Base-by-base conservation (phyloP, 2,113 vertebrate genomes). In the Cynopterus brachyotis region DNA sequence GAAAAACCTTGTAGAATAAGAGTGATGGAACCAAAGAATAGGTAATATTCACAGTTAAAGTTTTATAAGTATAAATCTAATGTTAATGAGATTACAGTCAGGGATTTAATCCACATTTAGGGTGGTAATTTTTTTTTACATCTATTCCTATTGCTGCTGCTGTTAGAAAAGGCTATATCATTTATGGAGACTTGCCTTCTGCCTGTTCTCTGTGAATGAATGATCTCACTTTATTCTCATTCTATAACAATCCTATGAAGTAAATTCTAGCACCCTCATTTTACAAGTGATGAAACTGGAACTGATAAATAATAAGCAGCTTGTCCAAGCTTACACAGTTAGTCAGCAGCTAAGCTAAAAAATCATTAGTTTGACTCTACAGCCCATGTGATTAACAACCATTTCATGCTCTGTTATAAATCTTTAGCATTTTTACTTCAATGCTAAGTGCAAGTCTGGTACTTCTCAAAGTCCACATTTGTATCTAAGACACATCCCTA, bases 81-180 rank as follows among this genome's bases (percentile, higher is more conserved):
- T 78, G 67, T 57, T 89, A 62, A 60, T 89, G 79, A 89, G 53
- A n/a, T 86, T 55, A 57, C 6, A 81, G 16, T 80, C n/a, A 67
- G 26, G 47, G 45, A 42, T 78, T 87, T 69, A 86, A 83, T 79
- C 62, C 19, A 45, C 28, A 92, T 28, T 89, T 66, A 83, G 15
- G 24, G 69, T 89, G 40, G 7, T 53, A 81, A 32, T 66, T 80
- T 96, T 95, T 95, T 92, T 95, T 92, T 9, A 60, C 45, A 82
- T 37, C 17, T 84, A 78, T 16, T 84, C 12, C n/a, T 91, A 47
- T 9, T 83, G 19, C 42, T 55, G 9, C 4, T 82, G 32, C 50
- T 91, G 35, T 11, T 86, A 69, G 28, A 67, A 94, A 95, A 82
- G 19, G 2, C 57, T 82, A 0, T 59, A 45, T 85, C 35, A 47